Conservation (phyloP, 1,140 invertebrate species). For the Lepidurus couesii region DNA sequence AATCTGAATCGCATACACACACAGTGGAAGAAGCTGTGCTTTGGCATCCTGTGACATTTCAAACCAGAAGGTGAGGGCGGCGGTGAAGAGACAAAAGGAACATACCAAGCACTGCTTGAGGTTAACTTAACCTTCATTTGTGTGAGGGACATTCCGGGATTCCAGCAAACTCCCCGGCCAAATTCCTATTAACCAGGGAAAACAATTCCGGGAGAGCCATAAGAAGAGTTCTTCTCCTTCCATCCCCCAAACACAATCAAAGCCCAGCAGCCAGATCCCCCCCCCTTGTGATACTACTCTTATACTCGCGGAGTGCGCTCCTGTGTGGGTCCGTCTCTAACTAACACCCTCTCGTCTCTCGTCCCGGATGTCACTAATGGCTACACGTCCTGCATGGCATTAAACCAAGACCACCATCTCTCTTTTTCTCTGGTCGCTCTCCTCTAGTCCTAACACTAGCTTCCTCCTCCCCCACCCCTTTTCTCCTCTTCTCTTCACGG, state of each 20-base stretch:
- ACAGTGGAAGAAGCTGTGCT: not conserved
- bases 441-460: not conserved
- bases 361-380: conserved; percentile 20
- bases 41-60: not conserved
- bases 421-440: not conserved
- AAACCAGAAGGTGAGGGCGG: not conserved
- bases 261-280: not conserved
- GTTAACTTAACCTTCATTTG: conserved; percentile 20
- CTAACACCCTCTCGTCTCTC: conserved; percentile 17
- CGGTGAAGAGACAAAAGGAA: not conserved
- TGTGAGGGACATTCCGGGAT: not conserved
- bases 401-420: conserved; percentile 21
- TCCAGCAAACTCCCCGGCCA: conserved; percentile 7
- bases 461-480: not conserved
- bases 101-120: not conserved
- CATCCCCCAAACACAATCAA: not conserved
- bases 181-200: conserved; percentile 8
- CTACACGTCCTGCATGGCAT: conserved; percentile 20
- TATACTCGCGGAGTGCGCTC: not conserved
- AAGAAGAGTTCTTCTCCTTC: not conserved
- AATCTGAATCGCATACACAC: not conserved
- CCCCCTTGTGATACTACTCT: not conserved
- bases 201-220: not conserved
- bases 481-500: not conserved
- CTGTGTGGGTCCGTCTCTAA: not conserved